Base-by-base conservation (phyloP, 2,797 vertebrate species). In the Thalassophryne amazonica region DNA sequence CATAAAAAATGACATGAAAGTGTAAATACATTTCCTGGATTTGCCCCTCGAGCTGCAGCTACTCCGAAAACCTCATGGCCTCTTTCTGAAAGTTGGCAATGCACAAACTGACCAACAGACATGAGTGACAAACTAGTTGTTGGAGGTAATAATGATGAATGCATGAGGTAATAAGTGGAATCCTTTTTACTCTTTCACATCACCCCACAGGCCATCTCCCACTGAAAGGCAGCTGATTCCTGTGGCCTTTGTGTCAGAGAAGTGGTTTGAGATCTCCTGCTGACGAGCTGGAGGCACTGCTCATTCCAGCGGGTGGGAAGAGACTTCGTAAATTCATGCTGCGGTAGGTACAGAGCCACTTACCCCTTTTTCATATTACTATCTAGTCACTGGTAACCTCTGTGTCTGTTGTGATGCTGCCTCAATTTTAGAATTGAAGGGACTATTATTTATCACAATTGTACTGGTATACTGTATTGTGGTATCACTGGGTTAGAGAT, bases 231-330 rank as follows among this genome's bases (percentile, higher is more conserved):
- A 98, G 80, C 96, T 98, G 77, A 99, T 99, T 86, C 97, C 97
- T 12, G 96, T 99, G 94, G 96, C 97, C 94, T 99, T 98, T 78
- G 96, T 98, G 91, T 99, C 97, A 75, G 97, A 98, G 90, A 99
- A 98, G 90, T 99, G 97, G 97, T 99, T 98, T 54, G 96, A 99
- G 89, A 99, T 99, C 91, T 99, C 97, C 81, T 99, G 97, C 93
- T 99, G 96, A 99, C 92, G 86, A 89, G 89, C 89, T 88, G 85
- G 88, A 90, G 90, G 80, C 90, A 90, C 89, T 79, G 50, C 91
- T 94, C 86, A 91, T 90, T 91, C 91, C 86, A 86, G 88, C 88
- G 88, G 88, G n/a, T 89, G 89, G 88, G 90, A 91, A 88, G 88
- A 87, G 90, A 92, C 81, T 88, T 93, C 90, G 71, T 78, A 85